These are phyloP conservation scores for Drosophila anomelani DNA, from an alignment of 2,888 invertebrate species.

Conservation along the genomic window DNA sequence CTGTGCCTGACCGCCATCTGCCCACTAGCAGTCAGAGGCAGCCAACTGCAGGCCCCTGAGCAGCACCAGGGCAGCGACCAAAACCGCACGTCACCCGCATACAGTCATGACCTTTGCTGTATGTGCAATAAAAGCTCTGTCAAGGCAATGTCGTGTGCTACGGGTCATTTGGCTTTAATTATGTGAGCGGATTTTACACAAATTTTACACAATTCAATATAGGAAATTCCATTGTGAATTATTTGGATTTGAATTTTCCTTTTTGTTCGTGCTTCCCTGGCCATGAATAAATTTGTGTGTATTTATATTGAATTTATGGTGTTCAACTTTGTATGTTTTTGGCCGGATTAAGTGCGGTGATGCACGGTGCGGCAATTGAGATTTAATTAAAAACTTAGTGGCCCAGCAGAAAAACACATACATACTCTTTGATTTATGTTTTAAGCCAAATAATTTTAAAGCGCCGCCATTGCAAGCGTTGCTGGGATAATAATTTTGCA, in stretches of 20 bases:
- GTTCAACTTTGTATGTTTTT: slow-evolving; percentile 13
- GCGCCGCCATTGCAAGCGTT: slow-evolving; percentile 7
- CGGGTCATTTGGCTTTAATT: slow-evolving; percentile 69
- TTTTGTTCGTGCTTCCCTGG: slow-evolving; percentile 16
- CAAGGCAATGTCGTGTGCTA: slow-evolving; percentile 45
- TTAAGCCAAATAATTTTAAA: slow-evolving; percentile 42
- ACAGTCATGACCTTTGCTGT: slow-evolving; percentile 53
- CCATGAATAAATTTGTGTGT: slow-evolving; percentile 36
- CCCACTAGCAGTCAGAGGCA: slow-evolving; percentile 47
- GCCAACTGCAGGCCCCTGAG: slow-evolving; percentile 42
- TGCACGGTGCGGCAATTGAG: slow-evolving; percentile 41
- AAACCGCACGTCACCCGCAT: slow-evolving; percentile 70
- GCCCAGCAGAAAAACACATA: slow-evolving; percentile 22
- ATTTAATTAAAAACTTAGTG: slow-evolving; percentile 68
- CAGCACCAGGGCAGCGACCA: slow-evolving; percentile 41
- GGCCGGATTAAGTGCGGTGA: slow-evolving; percentile 31
- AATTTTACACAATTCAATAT: slow-evolving; percentile 53
- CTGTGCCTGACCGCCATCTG: slow-evolving; percentile 44
- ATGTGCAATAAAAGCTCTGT: slow-evolving; percentile 55
- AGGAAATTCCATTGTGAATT: slow-evolving; percentile 60
- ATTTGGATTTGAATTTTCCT: slow-evolving; percentile 67
- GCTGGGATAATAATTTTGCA: slow-evolving; percentile 56
- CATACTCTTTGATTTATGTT: slow-evolving; percentile 43
- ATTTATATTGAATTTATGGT: slow-evolving; percentile 1
- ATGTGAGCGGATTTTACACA: slow-evolving; percentile 49